A percentile compares a stretch with the other conserved stretches of the same genome.
Evolutionary conservation across 2,888 invertebrate genomes (phyloP).

Genomic region (Synergus laeviventris): DNA sequence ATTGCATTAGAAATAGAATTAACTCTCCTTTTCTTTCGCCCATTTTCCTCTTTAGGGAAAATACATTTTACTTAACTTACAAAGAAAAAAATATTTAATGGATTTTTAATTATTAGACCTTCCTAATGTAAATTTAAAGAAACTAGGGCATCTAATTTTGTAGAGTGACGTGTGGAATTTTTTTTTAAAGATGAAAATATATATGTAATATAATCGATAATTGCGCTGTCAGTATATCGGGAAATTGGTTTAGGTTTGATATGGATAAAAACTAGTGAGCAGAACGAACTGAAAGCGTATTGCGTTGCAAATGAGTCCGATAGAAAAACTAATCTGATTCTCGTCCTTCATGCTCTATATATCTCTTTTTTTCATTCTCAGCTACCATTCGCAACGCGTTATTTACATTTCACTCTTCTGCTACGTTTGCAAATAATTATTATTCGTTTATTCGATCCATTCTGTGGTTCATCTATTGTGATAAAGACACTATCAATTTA

Average conservation of each 20-base stretch:
- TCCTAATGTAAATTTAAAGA: too few species aligned
- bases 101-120: too few species aligned
- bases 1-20: constrained; percentile 34
- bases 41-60: not conserved
- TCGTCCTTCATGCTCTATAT: not conserved
- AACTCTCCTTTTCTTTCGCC: not conserved
- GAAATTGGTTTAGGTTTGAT: not conserved
- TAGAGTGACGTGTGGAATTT: not conserved
- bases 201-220: not conserved
- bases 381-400: not conserved
- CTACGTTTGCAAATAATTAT: not conserved
- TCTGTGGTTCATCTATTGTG: not conserved
- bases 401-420: constrained; percentile 36
- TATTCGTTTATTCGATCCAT: constrained; percentile 14
- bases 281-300: not conserved
- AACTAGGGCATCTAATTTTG: too few species aligned
- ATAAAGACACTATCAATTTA: not conserved
- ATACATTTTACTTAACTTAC: not conserved
- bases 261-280: not conserved
- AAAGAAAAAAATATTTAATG: not conserved
- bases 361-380: not conserved
- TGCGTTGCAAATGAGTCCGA: constrained; percentile 1
- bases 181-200: not conserved
- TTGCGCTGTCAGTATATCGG: not conserved
- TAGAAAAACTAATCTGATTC: constrained; percentile 5